Evolutionary conservation across 2,888 invertebrate genomes (phyloP).

Genomic region (Xylocampa areola): DNA sequence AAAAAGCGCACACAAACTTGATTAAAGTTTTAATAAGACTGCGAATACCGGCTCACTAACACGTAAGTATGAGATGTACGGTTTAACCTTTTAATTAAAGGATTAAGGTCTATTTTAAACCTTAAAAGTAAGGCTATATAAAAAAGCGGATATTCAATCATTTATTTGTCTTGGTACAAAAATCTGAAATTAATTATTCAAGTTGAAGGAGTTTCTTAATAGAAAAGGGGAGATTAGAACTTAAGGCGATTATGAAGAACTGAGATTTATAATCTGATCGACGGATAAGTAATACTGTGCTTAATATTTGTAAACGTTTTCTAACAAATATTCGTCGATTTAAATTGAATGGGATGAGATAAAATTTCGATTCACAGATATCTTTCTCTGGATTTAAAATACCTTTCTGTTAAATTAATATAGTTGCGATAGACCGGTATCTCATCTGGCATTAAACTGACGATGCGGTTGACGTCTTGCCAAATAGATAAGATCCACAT

Average conservation of each 20-base stretch:
- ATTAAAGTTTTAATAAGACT: slow-evolving; percentile 54
- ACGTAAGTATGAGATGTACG: slow-evolving; percentile 27
- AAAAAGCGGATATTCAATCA: slow-evolving; percentile 25
- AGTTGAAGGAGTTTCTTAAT: slow-evolving; percentile 46
- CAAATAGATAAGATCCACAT: no score
- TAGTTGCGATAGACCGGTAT: no score
- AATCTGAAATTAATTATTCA: slow-evolving; percentile 55
- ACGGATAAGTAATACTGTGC: slow-evolving; percentile 56
- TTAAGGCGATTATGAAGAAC: slow-evolving; percentile 63
- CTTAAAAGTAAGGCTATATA: neutral
- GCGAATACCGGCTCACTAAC: slow-evolving; percentile 24
- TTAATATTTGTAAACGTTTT: slow-evolving; percentile 62
- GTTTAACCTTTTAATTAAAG: slow-evolving; percentile 33
- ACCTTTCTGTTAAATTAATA: no score
- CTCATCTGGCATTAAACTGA: no score
- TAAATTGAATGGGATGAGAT: slow-evolving; percentile 39
- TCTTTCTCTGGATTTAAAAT: slow-evolving; percentile 11
- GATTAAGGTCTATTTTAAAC: neutral
- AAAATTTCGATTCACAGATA: neutral
- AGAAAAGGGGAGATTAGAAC: slow-evolving; percentile 57
- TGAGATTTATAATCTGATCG: slow-evolving; percentile 63
- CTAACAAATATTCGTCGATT: slow-evolving; percentile 41
- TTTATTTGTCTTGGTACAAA: slow-evolving; percentile 37
- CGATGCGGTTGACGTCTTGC: no score
- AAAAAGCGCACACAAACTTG: slow-evolving; percentile 48